Evolutionary conservation across 2,888 invertebrate genomes (phyloP).

Genomic region (Capitulum mitella): DNA sequence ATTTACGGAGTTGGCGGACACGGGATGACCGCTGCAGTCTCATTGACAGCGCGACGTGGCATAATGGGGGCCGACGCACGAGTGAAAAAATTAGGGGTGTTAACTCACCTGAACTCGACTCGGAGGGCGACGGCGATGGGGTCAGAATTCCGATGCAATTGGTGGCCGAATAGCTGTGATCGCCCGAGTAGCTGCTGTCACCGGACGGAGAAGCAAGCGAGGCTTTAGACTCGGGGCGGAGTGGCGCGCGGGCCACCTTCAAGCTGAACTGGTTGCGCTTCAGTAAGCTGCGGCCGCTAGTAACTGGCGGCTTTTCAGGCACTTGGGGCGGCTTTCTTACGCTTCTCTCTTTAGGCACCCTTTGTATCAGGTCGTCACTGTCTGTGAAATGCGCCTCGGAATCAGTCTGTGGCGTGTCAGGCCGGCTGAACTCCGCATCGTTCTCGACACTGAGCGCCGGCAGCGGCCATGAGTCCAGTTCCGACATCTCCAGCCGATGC

Average conservation of each 20-base stretch:
- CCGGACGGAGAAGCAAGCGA: neutral
- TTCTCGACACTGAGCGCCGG: slow-evolving; percentile 11
- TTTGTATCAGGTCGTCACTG: slow-evolving; percentile 8
- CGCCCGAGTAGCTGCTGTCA: slow-evolving; percentile 14
- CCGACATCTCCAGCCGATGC: neutral
- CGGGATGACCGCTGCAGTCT: neutral
- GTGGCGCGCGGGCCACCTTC: neutral
- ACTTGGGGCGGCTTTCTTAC: neutral
- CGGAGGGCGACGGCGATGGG: slow-evolving; percentile 4
- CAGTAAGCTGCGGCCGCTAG: slow-evolving; percentile 1
- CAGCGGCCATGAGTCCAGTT: neutral
- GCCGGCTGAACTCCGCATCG: slow-evolving; percentile 3
- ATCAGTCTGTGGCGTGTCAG: neutral
- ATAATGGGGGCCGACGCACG: neutral
- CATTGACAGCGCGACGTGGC: neutral
- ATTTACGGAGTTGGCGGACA: neutral
- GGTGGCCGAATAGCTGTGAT: slow-evolving; percentile 19
- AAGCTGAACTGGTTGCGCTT: slow-evolving; percentile 18
- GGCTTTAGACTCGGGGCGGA: neutral
- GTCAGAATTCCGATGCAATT: slow-evolving; percentile 7
- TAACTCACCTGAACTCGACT: slow-evolving; percentile 20
- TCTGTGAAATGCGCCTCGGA: neutral
- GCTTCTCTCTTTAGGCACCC: neutral
- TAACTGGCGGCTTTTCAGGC: neutral
- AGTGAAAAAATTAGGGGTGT: neutral